phyloP scores from a whole-genome alignment of 2,797 vertebrate genomes.

The Ptychobarbus kaznakovi region DNA sequence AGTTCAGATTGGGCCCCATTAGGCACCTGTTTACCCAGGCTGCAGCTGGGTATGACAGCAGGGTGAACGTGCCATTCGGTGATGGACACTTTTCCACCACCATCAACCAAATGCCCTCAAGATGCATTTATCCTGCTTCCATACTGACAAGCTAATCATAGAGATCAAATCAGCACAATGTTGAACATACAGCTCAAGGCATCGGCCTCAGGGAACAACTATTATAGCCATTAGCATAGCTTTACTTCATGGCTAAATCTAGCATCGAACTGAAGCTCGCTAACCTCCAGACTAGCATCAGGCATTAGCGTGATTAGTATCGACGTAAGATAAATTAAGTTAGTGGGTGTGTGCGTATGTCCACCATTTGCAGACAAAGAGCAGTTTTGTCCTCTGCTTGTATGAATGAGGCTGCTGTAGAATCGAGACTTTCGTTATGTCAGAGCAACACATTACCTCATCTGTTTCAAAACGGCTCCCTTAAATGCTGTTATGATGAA shows the following conservation, averaged over 20 bases:
- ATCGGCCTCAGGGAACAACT: constrained; percentile 21
- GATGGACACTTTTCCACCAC: constrained; percentile 57
- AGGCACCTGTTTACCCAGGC: constrained; percentile 69
- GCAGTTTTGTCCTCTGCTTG: constrained; percentile 15
- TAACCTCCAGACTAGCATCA: constrained; percentile 26
- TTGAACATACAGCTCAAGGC: constrained; percentile 28
- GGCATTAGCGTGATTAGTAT: constrained; percentile 18
- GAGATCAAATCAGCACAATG: constrained; percentile 43
- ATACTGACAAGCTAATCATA: constrained; percentile 50
- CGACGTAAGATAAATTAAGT: constrained; percentile 25
- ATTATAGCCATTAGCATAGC: constrained; percentile 44
- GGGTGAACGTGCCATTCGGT: constrained; percentile 60
- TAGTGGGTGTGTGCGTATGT: constrained; percentile 32
- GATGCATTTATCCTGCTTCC: constrained; percentile 24
- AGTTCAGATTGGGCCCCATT: constrained; percentile 66
- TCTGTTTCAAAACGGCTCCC: constrained; percentile 15
- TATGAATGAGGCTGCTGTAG: constrained; percentile 46
- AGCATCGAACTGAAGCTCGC: neutral
- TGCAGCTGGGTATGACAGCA: constrained; percentile 63
- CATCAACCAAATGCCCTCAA: constrained; percentile 66
- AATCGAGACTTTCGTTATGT: neutral
- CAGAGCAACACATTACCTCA: constrained; percentile 42
- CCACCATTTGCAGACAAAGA: constrained; percentile 22
- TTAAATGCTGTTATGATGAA: constrained; percentile 30
- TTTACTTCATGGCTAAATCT: constrained; percentile 45